phyloP scores from a whole-genome alignment of 1,140 invertebrate genomes.

The Drosophila oshimai region DNA sequence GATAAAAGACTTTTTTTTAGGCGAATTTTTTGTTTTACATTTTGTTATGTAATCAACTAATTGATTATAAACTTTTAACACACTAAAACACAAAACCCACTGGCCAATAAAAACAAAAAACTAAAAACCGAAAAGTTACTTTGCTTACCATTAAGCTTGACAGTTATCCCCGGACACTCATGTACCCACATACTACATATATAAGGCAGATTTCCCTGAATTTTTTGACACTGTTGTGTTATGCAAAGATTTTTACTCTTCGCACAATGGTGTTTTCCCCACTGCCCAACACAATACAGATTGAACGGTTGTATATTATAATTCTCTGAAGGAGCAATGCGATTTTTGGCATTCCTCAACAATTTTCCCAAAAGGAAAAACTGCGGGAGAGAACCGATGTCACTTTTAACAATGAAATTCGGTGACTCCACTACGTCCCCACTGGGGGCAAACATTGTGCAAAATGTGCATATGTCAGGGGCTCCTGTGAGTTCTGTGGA shows the following conservation, averaged over 20 bases:
- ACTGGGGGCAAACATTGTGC: conserved; percentile 15
- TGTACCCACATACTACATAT: background rate
- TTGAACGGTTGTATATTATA: conserved; percentile 68
- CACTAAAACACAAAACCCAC: no score
- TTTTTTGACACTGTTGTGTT: background rate
- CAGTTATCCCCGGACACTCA: background rate
- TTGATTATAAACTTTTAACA: no score
- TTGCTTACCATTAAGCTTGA: conserved; percentile 20
- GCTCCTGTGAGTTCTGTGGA: conserved; percentile 16
- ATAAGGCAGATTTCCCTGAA: conserved; percentile 1
- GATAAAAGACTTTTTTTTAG: no score
- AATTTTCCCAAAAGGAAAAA: background rate
- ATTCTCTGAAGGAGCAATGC: conserved; percentile 58
- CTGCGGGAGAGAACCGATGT: conserved; percentile 8
- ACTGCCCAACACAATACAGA: conserved; percentile 48
- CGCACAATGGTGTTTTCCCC: background rate
- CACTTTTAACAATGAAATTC: conserved; percentile 66
- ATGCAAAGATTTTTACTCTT: conserved; percentile 14
- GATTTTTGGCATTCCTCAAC: conserved; percentile 57
- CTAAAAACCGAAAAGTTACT: conserved; percentile 9
- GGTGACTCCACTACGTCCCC: background rate
- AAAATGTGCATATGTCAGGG: conserved; percentile 41
- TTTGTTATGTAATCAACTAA: no score
- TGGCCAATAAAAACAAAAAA: background rate
- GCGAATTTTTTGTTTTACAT: background rate